These are phyloP conservation scores for Archivesica marissinica DNA, from an alignment of 1,140 invertebrate species.

Conservation along the genomic window DNA sequence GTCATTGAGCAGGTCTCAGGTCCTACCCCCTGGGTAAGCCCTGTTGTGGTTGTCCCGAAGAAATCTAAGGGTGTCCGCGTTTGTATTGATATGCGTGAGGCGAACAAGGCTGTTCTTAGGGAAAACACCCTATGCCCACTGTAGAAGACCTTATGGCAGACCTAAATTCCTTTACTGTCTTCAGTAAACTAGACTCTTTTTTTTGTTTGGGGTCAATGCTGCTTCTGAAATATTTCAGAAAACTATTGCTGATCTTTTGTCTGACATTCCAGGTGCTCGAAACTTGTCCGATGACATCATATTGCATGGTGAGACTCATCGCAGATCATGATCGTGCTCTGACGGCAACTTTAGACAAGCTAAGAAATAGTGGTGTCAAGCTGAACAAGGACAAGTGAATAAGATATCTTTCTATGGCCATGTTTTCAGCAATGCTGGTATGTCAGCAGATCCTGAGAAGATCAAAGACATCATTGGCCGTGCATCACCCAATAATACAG, in stretches of 20 bases:
- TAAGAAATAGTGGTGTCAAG: constrained; percentile 3
- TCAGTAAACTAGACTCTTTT: constrained; percentile 63
- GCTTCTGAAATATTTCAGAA: constrained; percentile 63
- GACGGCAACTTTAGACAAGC: too few relatives aligned
- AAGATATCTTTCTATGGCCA: constrained; percentile 36
- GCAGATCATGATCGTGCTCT: constrained; percentile 38
- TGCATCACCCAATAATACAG: not conserved
- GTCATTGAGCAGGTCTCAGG: constrained; percentile 74
- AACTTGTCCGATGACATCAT: constrained; percentile 62
- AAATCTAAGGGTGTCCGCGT: constrained; percentile 62
- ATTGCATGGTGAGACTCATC: constrained; percentile 29
- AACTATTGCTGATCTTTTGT: constrained; percentile 44
- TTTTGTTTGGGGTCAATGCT: constrained; percentile 62
- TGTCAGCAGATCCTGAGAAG: constrained; percentile 47
- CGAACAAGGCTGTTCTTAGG: constrained; percentile 70
- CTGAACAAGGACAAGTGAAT: too few relatives aligned
- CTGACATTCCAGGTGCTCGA: constrained; percentile 40
- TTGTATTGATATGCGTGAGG: constrained; percentile 72
- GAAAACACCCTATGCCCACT: too few relatives aligned
- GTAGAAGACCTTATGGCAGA: constrained; percentile 66
- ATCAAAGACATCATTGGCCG: constrained; percentile 19
- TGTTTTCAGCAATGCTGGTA: constrained; percentile 10
- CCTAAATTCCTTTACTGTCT: constrained; percentile 67
- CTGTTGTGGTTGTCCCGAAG: constrained; percentile 72
- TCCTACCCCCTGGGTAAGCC: too few relatives aligned